Base-by-base conservation (phyloP, 2,797 vertebrate genomes). In the Mustela erminea region DNA sequence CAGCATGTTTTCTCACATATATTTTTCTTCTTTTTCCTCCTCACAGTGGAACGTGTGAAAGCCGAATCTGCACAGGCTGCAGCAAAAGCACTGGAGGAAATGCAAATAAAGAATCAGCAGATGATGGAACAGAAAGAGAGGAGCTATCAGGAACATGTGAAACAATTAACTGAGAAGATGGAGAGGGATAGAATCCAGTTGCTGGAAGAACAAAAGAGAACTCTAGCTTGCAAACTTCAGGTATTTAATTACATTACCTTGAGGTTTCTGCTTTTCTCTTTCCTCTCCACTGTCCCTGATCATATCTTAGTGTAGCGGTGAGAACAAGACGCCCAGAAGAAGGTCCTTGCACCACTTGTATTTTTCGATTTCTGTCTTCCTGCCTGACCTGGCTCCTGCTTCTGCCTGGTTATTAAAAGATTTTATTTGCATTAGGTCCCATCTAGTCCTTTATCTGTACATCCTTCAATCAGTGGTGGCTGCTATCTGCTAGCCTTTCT, bases 131-230 rank as follows among this genome's bases (percentile, higher is more conserved):
- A 93, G 18, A 68, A 75, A 56, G 52, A 97, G 29, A 91, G 25
- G 90, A 97, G 94, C 27, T 6, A 70, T 11, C 12, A 95, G 52
- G 94, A 97, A 13, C 95, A 97, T 1, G 3, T 96, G 43, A 90
- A 5, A 70, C 92, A 97, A 27, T 3, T 97, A 77, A 72, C 58
- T 11, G 72, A 93, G 68, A 97, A 90, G 84, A 94, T 98, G 70
- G 94, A 97, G 49, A 15, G 0, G 4, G 96, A 98, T 0, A 56
- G 46, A 13, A 23, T 3, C 14, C 60, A 49, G 54, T 3, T 90
- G 17, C 1, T 52, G n/a, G 2, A 18, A 46, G 85, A 97, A 8
- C 87, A 96, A 13, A 32, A 96, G 21, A 43, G 0, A 29, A 17
- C 7, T 1, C 1, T 97, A 3, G 20, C 23, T 66, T 38, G 90